Base-by-base conservation (phyloP, 1,140 invertebrate species). In the Maniola jurtina region DNA sequence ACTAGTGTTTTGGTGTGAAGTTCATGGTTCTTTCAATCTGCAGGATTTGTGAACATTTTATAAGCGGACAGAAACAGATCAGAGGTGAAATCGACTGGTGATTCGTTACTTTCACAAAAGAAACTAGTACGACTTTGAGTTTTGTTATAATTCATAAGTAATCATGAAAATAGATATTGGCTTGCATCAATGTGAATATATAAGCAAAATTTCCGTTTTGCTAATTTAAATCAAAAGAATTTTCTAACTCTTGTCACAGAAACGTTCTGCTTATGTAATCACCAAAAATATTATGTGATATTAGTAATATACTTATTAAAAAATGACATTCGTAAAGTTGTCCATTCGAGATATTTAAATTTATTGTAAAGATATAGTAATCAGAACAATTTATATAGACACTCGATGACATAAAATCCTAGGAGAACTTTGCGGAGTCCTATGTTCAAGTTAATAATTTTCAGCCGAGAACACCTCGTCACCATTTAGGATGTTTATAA, bases 151-250 rank as follows among this genome's bases (percentile, higher is more conserved):
- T 45, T 45, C 11, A 38, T 48, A 11, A 0, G 14, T 1, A n/a
- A 48, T 11, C 5, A 47, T 1, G n/a, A 5, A 10, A 9, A 36
- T 58, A 48, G 25, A 25, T 58, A 50, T 66, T 55, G 11, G 54
- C 58, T 66, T 55, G 36, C 64, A 55, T 42, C 42, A 34, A 42
- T 9, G 33, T 11, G 50, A 36, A 42, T 55, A 55, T 15, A 40
- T 42, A 45, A 55, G 16, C 40, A 47, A 16, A 5, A 16, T 10
- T n/a, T 13, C 8, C n/a, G 5, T 45, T 25, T 4, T 25, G 25
- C 25, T 1, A 25, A 25, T 25, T 25, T 25, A 25, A 1, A 25
- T 4, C 25, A 25, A 25, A 25, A 25, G 1, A 25, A 33, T 55
- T 35, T 58, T 11, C 10, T 58, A n/a, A 5, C 7, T 25, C 1